These are phyloP conservation scores for Heterotilapia buettikoferi DNA, from an alignment of 2,113 vertebrate species.

Conservation along the genomic window DNA sequence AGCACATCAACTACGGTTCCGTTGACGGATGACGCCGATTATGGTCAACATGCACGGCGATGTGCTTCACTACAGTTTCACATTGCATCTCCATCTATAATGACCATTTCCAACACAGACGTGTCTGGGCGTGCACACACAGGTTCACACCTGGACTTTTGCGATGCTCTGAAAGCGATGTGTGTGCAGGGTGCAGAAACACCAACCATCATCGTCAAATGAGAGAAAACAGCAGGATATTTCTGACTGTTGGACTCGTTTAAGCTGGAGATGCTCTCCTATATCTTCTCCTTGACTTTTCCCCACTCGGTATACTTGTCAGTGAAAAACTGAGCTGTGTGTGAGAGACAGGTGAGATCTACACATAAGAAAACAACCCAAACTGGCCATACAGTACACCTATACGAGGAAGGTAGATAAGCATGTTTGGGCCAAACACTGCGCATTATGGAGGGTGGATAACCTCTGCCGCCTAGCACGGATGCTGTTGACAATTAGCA, in stretches of 20 bases:
- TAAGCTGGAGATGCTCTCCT: background rate
- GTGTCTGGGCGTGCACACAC: background rate
- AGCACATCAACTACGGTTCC: background rate
- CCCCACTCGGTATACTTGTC: rapidly evolving
- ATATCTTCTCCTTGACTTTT: background rate
- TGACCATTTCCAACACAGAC: background rate
- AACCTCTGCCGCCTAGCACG: background rate
- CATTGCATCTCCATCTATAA: background rate
- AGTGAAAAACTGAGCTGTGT: background rate
- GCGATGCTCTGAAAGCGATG: too few relatives aligned
- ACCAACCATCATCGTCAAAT: background rate
- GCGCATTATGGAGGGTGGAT: background rate
- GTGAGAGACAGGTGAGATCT: background rate
- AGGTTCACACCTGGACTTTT: background rate
- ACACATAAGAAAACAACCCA: background rate
- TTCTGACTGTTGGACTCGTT: background rate
- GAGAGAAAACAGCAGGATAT: background rate
- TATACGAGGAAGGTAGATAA: background rate
- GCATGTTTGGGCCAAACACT: background rate
- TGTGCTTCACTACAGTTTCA: background rate
- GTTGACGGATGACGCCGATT: rapidly evolving
- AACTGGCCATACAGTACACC: background rate
- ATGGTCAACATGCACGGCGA: background rate
- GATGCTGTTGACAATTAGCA: background rate
- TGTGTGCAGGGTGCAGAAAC: background rate